These are phyloP conservation scores for Sesia apiformis DNA, from an alignment of 2,888 invertebrate species.

Conservation along the genomic window DNA sequence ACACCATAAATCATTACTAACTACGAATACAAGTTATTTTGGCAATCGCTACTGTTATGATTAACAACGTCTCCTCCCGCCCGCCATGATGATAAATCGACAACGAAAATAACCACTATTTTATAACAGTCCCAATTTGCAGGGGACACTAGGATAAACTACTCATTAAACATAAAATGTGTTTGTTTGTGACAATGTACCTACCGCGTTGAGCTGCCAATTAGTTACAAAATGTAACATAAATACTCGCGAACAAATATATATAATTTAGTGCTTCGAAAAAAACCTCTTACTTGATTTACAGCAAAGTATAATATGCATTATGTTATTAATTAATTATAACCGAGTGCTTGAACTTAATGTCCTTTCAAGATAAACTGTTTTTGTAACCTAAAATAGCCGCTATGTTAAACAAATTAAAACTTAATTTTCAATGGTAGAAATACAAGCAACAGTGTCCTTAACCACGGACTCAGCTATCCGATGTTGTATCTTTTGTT, in stretches of 20 bases:
- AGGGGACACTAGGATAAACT: conserved; percentile 13
- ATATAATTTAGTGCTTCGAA: not conserved
- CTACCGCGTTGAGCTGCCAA: not conserved
- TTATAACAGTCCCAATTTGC: conserved; percentile 17
- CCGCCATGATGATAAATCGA: conserved; percentile 53
- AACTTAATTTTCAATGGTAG: conserved; percentile 23
- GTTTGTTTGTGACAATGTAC: not conserved
- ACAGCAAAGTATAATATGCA: not conserved
- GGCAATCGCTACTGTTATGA: conserved; percentile 53
- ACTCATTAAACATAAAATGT: conserved; percentile 11
- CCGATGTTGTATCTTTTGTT: conserved; percentile 54
- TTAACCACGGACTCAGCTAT: conserved; percentile 46
- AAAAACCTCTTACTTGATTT: not conserved
- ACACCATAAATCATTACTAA: conserved; percentile 49
- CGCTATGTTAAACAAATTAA: conserved; percentile 10
- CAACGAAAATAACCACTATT: conserved; percentile 47
- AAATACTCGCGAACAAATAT: not conserved
- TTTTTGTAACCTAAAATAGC: not conserved
- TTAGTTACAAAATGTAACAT: not conserved
- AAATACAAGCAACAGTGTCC: conserved; percentile 15
- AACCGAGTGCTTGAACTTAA: not conserved
- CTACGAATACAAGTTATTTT: conserved; percentile 60
- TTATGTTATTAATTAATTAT: not conserved
- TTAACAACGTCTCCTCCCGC: conserved; percentile 28
- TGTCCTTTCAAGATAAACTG: not conserved